phyloP scores from a whole-genome alignment of 2,113 vertebrate species.

The Apteryx mantelli region DNA sequence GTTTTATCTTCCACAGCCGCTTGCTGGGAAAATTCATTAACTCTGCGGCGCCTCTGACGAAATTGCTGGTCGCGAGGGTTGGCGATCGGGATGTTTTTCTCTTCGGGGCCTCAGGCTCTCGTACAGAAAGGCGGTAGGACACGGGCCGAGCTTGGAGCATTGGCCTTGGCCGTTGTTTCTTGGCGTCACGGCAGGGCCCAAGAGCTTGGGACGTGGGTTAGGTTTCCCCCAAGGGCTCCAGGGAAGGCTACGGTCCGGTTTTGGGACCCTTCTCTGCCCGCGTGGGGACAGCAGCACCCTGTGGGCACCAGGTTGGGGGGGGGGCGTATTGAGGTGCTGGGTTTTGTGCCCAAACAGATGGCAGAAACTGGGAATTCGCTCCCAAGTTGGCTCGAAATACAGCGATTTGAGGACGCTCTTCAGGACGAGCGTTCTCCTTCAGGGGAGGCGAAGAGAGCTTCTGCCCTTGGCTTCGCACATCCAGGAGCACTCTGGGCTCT shows the following conservation, averaged over 20 bases:
- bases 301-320: accelerated
- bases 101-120: background rate
- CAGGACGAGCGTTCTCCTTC: background rate
- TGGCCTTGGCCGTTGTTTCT: background rate
- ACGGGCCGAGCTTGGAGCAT: background rate
- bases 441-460: background rate
- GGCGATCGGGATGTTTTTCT: background rate
- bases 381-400: too few species aligned
- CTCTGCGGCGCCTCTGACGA: background rate
- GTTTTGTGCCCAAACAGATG: background rate
- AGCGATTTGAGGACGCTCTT: too few species aligned
- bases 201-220: background rate
- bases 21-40: background rate
- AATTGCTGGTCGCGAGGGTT: background rate
- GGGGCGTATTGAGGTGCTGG: background rate
- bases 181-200: background rate
- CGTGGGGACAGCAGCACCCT: background rate
- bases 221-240: background rate
- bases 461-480: background rate
- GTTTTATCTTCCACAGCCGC: background rate
- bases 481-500: background rate
- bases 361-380: too few species aligned
- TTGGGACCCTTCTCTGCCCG: background rate
- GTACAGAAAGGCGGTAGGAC: background rate
- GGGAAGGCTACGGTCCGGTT: background rate